Conservation (phyloP, 2,113 vertebrate genomes). For the Thoracochromis brauschi region DNA sequence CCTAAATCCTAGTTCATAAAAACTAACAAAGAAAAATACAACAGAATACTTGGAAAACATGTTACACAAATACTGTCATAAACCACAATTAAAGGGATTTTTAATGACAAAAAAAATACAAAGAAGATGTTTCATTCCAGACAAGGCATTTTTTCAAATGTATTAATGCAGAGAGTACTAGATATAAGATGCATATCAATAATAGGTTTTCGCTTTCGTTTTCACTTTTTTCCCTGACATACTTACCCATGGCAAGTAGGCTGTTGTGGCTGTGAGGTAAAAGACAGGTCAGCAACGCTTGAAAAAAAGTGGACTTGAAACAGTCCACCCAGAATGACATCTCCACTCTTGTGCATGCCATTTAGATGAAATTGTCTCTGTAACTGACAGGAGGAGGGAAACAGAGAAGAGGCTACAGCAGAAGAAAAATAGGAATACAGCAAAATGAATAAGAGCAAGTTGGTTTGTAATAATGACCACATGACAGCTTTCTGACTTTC, state of each 20-base stretch:
- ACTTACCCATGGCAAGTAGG: constrained; percentile 23
- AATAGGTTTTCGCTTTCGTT: neutral
- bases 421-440: neutral
- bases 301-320: constrained; percentile 23
- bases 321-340: constrained; percentile 39
- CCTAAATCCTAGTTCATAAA: constrained; percentile 48
- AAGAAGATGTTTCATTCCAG: neutral
- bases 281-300: constrained; percentile 4
- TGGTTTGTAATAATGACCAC: neutral
- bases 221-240: neutral
- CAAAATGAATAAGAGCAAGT: neutral
- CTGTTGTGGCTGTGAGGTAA: constrained; percentile 15
- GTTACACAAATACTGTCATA: neutral
- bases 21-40: neutral
- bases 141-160: neutral
- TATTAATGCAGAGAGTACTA: neutral
- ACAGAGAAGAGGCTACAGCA: neutral
- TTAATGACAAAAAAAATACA: neutral
- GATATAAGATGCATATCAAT: neutral
- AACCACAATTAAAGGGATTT: neutral
- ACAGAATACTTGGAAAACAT: neutral
- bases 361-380: constrained; percentile 26
- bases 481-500: neutral
- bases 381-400: constrained; percentile 1
- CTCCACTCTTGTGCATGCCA: constrained; percentile 28